Evolutionary conservation across 2,888 invertebrate genomes (phyloP).

Genomic region (Scelioninae gen. 1): DNA sequence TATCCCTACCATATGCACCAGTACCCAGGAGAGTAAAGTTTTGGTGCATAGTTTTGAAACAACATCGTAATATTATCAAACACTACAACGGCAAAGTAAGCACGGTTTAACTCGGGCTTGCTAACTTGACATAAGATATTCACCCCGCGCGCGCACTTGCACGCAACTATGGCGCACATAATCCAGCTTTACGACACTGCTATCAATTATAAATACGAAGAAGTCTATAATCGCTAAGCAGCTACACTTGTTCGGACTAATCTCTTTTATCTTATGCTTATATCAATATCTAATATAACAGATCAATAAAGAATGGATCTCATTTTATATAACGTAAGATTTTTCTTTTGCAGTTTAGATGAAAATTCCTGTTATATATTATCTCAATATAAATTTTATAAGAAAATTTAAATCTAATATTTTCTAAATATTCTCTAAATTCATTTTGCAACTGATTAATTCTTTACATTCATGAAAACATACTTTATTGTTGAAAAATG

Average conservation of each 20-base stretch:
- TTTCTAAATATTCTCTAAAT: too few relatives aligned
- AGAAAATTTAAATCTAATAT: too few relatives aligned
- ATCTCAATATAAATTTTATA: too few relatives aligned
- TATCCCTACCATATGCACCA: too few relatives aligned
- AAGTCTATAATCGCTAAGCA: slow-evolving; percentile 57
- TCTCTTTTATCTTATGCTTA: slow-evolving; percentile 24
- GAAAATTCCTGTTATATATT: too few relatives aligned
- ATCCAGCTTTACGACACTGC: slow-evolving; percentile 58
- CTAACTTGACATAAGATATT: slow-evolving; percentile 69
- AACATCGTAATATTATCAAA: too few relatives aligned
- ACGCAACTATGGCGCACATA: slow-evolving; percentile 57
- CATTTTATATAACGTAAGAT: too few relatives aligned
- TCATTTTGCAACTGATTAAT: too few relatives aligned
- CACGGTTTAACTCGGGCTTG: slow-evolving; percentile 65
- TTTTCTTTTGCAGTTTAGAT: too few relatives aligned
- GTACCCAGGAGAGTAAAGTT: too few relatives aligned
- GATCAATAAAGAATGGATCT: background rate
- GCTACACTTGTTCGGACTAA: slow-evolving; percentile 28
- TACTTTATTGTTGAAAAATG: background rate
- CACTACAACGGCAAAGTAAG: slow-evolving; percentile 66
- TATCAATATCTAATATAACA: background rate
- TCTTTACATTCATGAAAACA: background rate
- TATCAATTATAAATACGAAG: slow-evolving; percentile 67
- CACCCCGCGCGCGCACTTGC: slow-evolving; percentile 57
- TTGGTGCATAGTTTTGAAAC: too few relatives aligned